Evolutionary conservation across 2,888 invertebrate genomes (phyloP).

Genomic region (Microplitis deprimator): DNA sequence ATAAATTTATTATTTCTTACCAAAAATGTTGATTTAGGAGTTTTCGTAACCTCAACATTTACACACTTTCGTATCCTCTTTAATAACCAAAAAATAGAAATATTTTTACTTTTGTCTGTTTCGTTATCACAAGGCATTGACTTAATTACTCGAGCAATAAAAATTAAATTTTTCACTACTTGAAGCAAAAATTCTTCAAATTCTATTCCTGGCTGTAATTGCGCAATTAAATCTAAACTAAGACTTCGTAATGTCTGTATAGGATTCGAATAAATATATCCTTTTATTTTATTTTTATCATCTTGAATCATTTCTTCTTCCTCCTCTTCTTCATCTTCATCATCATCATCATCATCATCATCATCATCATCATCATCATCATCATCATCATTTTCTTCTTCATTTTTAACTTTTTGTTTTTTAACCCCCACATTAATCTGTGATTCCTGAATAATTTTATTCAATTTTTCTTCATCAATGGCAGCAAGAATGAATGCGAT

Average conservation of each 20-base stretch:
- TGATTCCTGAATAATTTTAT: background rate
- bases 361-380: slow-evolving; percentile 70
- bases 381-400: slow-evolving; percentile 72
- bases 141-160: slow-evolving; percentile 79
- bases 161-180: slow-evolving; percentile 80
- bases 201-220: slow-evolving; percentile 79
- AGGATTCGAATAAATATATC: slow-evolving; percentile 78
- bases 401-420: background rate
- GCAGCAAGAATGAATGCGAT: slow-evolving; percentile 80
- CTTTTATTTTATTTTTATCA: slow-evolving; percentile 68
- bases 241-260: slow-evolving; percentile 78
- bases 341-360: slow-evolving; percentile 67
- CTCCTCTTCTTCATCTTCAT: slow-evolving; percentile 67
- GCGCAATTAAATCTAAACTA: slow-evolving; percentile 82
- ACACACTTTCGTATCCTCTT: slow-evolving; percentile 83
- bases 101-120: slow-evolving; percentile 40
- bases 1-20: slow-evolving; percentile 73
- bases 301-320: slow-evolving; percentile 39
- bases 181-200: slow-evolving; percentile 83
- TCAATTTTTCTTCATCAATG: slow-evolving; percentile 75
- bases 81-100: slow-evolving; percentile 83
- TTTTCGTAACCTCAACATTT: slow-evolving; percentile 84
- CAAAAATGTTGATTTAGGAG: slow-evolving; percentile 79
- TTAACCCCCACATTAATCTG: background rate
- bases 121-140: slow-evolving; percentile 69